These are phyloP conservation scores for Rhagoletis zephyria DNA, from an alignment of 1,140 invertebrate species.

Conservation along the genomic window DNA sequence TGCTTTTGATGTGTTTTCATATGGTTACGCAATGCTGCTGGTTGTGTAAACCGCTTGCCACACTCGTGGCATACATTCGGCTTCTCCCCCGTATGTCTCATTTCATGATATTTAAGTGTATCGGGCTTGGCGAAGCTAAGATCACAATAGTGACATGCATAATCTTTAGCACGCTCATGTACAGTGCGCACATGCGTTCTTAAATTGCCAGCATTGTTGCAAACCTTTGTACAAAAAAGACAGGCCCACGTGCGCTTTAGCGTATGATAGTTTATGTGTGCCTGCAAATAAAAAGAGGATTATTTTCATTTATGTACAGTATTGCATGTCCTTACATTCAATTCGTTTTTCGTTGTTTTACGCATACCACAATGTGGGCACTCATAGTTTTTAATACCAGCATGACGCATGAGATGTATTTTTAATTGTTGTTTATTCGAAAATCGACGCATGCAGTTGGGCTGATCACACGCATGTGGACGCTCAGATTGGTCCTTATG, in stretches of 20 bases:
- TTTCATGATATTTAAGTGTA: conserved; percentile 69
- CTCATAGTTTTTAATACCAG: conserved; percentile 68
- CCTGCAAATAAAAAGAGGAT: neutral
- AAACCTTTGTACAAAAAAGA: conserved; percentile 64
- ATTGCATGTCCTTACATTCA: conserved; percentile 57
- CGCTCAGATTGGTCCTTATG: conserved; percentile 57
- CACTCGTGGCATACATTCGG: conserved; percentile 65
- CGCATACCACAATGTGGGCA: conserved; percentile 68
- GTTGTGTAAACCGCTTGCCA: conserved; percentile 65
- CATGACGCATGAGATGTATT: conserved; percentile 67
- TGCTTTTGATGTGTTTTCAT: conserved; percentile 62
- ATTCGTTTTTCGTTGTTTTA: conserved; percentile 68
- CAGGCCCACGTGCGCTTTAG: conserved; percentile 67
- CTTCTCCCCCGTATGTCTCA: conserved; percentile 74
- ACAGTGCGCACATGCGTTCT: conserved; percentile 66
- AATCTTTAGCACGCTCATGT: conserved; percentile 64
- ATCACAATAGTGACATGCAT: conserved; percentile 66
- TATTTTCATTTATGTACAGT: neutral
- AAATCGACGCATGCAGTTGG: conserved; percentile 60
- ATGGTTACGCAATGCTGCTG: conserved; percentile 66
- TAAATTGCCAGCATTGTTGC: conserved; percentile 66
- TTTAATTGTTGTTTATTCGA: conserved; percentile 65
- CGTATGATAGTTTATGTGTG: conserved; percentile 69
- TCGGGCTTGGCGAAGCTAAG: conserved; percentile 65
- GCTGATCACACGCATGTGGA: conserved; percentile 62